Evolutionary conservation across 1,140 invertebrate species (phyloP).

Genomic region (Pseudomyrmex concolor): DNA sequence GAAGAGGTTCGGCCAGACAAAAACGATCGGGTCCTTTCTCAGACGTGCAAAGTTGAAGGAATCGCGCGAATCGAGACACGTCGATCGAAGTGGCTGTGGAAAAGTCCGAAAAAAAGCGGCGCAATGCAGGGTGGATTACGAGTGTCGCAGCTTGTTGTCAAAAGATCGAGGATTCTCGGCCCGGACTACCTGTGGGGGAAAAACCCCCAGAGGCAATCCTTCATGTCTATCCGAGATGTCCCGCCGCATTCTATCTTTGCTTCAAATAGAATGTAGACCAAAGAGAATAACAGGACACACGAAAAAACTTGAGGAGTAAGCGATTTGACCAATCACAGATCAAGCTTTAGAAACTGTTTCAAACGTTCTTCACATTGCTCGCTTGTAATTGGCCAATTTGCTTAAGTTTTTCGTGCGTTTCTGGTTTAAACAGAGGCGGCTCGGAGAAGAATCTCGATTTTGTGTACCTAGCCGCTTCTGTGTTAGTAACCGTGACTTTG

Average conservation of each 20-base stretch:
- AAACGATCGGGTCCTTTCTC: constrained; percentile 32
- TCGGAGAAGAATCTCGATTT: constrained; percentile 48
- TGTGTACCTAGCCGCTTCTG: constrained; percentile 31
- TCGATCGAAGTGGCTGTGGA: constrained; percentile 52
- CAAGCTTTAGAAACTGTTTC: no score
- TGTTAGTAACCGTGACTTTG: constrained; percentile 63
- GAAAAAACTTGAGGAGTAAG: no score
- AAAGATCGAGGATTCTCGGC: constrained; percentile 20
- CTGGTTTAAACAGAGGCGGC: background rate
- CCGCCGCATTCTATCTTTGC: no score
- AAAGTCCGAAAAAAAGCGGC: constrained; percentile 67
- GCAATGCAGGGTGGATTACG: constrained; percentile 63
- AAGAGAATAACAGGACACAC: no score
- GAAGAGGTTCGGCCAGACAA: constrained; percentile 25
- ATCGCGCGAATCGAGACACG: constrained; percentile 37
- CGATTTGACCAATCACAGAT: no score
- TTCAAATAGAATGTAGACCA: no score
- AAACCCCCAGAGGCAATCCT: constrained; percentile 42
- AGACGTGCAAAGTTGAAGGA: constrained; percentile 30
- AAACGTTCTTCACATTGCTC: no score
- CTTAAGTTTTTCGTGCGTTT: no score
- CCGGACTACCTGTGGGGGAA: constrained; percentile 52
- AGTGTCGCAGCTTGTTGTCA: constrained; percentile 40
- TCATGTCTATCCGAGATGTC: constrained; percentile 57
- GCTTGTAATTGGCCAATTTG: no score